Percentiles rank a stretch among this genome's conserved stretches.
Conservation (phyloP, 2,888 invertebrate species). For the Chymomyza amoena region DNA sequence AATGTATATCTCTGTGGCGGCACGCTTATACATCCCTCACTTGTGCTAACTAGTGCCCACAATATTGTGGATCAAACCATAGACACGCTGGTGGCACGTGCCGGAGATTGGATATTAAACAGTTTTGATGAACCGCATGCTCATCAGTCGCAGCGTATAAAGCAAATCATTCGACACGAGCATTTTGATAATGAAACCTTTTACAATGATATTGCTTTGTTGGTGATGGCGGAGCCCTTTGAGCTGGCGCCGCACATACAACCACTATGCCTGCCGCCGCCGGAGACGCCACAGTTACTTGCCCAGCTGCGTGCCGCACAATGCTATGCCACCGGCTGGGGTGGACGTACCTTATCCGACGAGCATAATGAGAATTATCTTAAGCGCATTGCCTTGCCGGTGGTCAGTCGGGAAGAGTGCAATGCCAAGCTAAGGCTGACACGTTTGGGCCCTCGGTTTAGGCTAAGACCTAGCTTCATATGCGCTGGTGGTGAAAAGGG, state of each 20-base stretch:
- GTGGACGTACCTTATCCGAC: slow-evolving; percentile 69
- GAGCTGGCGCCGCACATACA: slow-evolving; percentile 84
- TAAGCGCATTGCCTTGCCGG: slow-evolving; percentile 85
- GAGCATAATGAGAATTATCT: slow-evolving; percentile 80
- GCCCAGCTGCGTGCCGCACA: slow-evolving; percentile 70
- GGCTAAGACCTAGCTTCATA: slow-evolving; percentile 84
- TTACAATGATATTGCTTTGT: slow-evolving; percentile 86
- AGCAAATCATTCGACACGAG: slow-evolving; percentile 70
- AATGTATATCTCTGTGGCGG: slow-evolving; percentile 87
- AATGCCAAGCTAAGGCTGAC: slow-evolving; percentile 80
- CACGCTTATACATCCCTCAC: slow-evolving; percentile 85
- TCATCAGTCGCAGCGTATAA: slow-evolving; percentile 84
- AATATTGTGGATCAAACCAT: slow-evolving; percentile 78
- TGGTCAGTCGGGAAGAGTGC: slow-evolving; percentile 80
- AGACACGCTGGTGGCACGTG: slow-evolving; percentile 80
- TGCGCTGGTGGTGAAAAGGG: slow-evolving; percentile 88
- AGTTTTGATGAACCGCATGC: slow-evolving; percentile 83
- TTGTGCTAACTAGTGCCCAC: slow-evolving; percentile 90
- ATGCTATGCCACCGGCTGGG: slow-evolving; percentile 73
- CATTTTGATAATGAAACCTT: slow-evolving; percentile 82
- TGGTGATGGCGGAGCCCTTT: slow-evolving; percentile 83
- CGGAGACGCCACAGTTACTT: slow-evolving; percentile 59
- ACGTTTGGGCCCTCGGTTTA: slow-evolving; percentile 83
- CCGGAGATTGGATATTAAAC: slow-evolving; percentile 90
- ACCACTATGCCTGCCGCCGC: slow-evolving; percentile 83